Conservation (phyloP, 2,113 vertebrate genomes). For the Athene noctua region DNA sequence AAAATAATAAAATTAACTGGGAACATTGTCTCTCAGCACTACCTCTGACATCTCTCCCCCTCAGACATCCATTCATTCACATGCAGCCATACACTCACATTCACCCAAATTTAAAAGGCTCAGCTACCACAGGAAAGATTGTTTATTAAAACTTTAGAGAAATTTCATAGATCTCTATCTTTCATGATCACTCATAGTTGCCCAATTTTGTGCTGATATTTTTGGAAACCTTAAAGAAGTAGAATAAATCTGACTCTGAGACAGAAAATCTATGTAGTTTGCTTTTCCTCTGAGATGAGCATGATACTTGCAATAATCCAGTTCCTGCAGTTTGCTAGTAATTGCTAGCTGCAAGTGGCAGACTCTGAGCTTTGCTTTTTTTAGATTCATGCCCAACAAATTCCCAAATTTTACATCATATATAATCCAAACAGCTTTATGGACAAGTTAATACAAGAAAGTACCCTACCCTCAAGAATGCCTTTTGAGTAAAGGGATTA, state of each 20-base stretch:
- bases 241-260: neutral
- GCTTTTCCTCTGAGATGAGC: neutral
- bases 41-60: neutral
- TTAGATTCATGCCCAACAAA: neutral
- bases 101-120: neutral
- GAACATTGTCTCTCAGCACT: neutral
- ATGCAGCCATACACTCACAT: too few species aligned
- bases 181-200: neutral
- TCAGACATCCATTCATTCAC: neutral
- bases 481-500: neutral
- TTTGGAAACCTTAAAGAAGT: neutral
- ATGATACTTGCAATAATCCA: neutral
- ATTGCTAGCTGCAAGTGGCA: neutral
- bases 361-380: neutral
- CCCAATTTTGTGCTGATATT: neutral
- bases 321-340: neutral
- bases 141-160: neutral
- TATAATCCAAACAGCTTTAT: neutral
- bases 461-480: neutral
- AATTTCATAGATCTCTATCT: neutral
- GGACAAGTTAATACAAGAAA: constrained; percentile 3
- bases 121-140: neutral
- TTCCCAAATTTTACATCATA: neutral
- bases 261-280: constrained; percentile 28
- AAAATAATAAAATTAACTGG: neutral